These are phyloP conservation scores for Eulacestoma nigropectus DNA, from an alignment of 2,113 vertebrate species.

Conservation along the genomic window DNA sequence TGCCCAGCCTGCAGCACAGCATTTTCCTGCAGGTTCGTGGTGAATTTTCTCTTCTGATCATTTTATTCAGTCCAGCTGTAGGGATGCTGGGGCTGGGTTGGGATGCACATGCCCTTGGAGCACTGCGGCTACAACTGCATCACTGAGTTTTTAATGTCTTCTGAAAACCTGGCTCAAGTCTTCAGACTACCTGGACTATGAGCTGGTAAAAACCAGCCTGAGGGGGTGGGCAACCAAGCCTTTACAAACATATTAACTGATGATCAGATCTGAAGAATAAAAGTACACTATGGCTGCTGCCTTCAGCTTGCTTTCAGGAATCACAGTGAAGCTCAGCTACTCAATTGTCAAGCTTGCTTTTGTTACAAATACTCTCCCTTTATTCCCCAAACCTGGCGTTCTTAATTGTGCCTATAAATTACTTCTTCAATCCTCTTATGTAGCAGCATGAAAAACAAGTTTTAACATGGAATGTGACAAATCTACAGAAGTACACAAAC, in stretches of 20 bases:
- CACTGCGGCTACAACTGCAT: background rate
- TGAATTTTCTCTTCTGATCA: background rate
- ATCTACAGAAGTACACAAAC: background rate
- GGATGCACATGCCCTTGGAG: fast-evolving
- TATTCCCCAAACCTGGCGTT: background rate
- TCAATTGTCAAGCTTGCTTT: background rate
- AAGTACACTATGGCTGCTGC: background rate
- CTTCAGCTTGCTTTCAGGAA: background rate
- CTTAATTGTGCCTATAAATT: background rate
- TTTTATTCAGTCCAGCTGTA: background rate
- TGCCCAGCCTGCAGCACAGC: background rate
- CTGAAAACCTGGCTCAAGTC: background rate
- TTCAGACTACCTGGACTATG: background rate
- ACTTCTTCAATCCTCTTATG: background rate
- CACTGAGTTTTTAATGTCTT: background rate
- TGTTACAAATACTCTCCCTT: background rate
- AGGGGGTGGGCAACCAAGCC: background rate
- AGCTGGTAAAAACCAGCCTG: background rate
- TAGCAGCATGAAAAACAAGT: background rate
- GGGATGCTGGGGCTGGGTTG: background rate
- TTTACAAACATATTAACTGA: background rate
- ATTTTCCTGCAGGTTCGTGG: background rate
- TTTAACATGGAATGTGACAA: background rate
- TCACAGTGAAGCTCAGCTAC: background rate
- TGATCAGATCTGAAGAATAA: background rate